Evolutionary conservation across 2,113 vertebrate genomes (phyloP).

Genomic region (Lampris megalopsis): DNA sequence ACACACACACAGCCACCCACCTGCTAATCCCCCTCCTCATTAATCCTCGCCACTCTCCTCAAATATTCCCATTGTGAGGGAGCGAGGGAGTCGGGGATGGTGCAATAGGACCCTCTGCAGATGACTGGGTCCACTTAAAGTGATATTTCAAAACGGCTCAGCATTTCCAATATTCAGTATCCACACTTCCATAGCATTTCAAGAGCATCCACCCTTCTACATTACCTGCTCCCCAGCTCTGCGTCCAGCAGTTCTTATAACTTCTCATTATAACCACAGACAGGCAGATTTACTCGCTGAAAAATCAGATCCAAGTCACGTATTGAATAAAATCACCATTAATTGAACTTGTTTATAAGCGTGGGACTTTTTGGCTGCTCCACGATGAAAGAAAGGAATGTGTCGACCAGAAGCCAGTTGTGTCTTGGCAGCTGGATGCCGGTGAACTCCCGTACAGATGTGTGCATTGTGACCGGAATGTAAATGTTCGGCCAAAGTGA

Average conservation of each 20-base stretch:
- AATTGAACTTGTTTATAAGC: constrained; percentile 10
- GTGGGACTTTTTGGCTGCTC: neutral
- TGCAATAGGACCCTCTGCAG: constrained; percentile 34
- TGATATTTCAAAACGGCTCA: constrained; percentile 35
- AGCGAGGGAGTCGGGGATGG: constrained; percentile 6
- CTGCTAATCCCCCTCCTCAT: constrained; percentile 96
- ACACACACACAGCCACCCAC: constrained; percentile 71
- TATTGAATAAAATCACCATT: neutral
- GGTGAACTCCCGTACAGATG: neutral
- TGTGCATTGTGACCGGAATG: neutral
- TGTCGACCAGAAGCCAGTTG: neutral
- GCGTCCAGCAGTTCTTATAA: neutral
- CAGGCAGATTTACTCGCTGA: constrained; percentile 8
- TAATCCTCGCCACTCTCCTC: constrained; percentile 91
- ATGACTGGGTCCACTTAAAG: constrained; percentile 29
- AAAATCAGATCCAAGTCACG: constrained; percentile 1
- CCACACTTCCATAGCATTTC: constrained; percentile 15
- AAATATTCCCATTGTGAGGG: constrained; percentile 84
- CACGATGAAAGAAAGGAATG: neutral
- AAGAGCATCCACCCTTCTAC: neutral
- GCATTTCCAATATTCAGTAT: constrained; percentile 16
- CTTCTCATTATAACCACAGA: constrained; percentile 9
- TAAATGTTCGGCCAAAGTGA: neutral
- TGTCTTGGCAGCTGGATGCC: neutral
- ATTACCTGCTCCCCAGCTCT: neutral